Percentiles rank a stretch among this genome's conserved stretches.
phyloP scores from a whole-genome alignment of 2,113 vertebrate species.

The Hiodon tergisus region DNA sequence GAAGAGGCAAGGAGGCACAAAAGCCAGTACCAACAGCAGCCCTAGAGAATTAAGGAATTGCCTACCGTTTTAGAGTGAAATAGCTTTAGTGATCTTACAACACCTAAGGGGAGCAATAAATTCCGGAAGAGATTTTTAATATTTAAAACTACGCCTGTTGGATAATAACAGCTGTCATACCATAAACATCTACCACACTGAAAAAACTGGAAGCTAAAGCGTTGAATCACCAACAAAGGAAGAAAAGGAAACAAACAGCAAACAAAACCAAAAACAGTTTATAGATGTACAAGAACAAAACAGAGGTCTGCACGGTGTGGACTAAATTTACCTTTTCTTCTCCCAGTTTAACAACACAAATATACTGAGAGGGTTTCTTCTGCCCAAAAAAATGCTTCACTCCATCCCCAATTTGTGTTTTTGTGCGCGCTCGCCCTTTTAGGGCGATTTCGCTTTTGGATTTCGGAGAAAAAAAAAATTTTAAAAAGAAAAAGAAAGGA shows the following conservation, averaged over 20 bases:
- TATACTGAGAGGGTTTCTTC: slow-evolving; percentile 67
- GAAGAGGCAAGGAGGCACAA: no score
- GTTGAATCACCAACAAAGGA: slow-evolving; percentile 43
- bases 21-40: no score
- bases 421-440: slow-evolving; percentile 46
- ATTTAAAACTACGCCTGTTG: no score
- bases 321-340: slow-evolving; percentile 72
- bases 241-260: slow-evolving; percentile 35
- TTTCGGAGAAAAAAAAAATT: slow-evolving; percentile 48
- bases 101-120: no score
- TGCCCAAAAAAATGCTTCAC: slow-evolving; percentile 57
- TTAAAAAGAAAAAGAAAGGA: slow-evolving; percentile 57
- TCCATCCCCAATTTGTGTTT: slow-evolving; percentile 59
- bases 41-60: no score
- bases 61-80: no score
- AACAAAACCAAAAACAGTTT: slow-evolving; percentile 36
- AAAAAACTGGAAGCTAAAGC: slow-evolving; percentile 4
- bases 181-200: not conserved
- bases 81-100: no score
- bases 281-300: slow-evolving; percentile 36
- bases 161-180: no score
- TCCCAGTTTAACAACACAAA: slow-evolving; percentile 71
- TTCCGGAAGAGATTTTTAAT: no score
- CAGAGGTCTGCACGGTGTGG: slow-evolving; percentile 53
- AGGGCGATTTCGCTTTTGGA: slow-evolving; percentile 37